Percentiles rank a stretch among this genome's conserved stretches.
phyloP scores from a whole-genome alignment of 2,113 vertebrate genomes.

The Mormoops blainvillei region DNA sequence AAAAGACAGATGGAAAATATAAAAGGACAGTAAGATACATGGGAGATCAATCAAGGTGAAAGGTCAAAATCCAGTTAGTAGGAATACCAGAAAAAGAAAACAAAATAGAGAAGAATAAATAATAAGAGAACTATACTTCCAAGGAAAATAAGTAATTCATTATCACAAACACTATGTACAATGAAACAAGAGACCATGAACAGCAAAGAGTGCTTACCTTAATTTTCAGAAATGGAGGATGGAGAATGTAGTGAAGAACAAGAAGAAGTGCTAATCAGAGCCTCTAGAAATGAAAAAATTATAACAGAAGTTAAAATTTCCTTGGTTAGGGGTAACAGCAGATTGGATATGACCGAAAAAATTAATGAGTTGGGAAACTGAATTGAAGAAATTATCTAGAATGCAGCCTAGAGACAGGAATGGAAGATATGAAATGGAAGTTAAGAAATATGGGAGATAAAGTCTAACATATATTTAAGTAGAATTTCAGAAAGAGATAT shows the following conservation, averaged over 20 bases:
- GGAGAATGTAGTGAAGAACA: neutral
- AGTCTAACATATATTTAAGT: neutral
- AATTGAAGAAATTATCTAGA: neutral
- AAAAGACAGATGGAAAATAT: neutral
- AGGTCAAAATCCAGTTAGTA: neutral
- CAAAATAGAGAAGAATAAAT: neutral
- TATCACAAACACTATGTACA: neutral
- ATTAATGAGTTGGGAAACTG: neutral
- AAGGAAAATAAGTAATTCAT: neutral
- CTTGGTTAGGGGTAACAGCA: neutral
- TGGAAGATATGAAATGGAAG: neutral
- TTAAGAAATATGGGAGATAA: neutral
- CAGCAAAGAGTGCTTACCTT: neutral
- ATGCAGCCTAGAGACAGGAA: neutral
- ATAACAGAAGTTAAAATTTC: conserved; percentile 1
- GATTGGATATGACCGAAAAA: neutral
- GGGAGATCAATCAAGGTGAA: neutral
- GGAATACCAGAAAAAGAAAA: neutral
- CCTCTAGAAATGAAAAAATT: neutral
- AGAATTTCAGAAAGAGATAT: neutral
- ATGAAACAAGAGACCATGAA: neutral
- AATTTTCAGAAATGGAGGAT: neutral
- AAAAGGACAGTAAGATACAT: neutral
- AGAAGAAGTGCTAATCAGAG: neutral
- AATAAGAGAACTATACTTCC: neutral